Conservation (phyloP, 2,797 vertebrate genomes). For the Miopithecus talapoin region DNA sequence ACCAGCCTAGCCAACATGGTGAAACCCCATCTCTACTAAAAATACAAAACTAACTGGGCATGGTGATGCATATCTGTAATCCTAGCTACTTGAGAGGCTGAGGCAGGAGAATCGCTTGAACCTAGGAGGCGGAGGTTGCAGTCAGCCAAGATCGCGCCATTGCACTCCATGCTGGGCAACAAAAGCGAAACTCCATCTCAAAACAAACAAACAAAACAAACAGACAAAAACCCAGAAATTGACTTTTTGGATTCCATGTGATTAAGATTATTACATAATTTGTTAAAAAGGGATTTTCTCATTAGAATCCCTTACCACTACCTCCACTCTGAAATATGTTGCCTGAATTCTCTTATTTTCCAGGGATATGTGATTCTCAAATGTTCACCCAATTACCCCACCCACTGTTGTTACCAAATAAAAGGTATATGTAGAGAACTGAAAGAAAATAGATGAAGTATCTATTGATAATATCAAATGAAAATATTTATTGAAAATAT, state of each 20-base stretch:
- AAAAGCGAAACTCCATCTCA: background rate
- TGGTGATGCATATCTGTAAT: background rate
- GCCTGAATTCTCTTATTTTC: background rate
- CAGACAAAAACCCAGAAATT: background rate
- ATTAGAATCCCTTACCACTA: background rate
- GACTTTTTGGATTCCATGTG: background rate
- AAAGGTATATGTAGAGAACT: background rate
- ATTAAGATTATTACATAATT: background rate
- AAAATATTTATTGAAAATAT: background rate
- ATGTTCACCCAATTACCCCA: background rate
- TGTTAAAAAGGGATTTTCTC: background rate
- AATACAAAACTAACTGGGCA: background rate
- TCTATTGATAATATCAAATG: background rate
- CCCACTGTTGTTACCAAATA: background rate
- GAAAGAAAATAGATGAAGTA: conserved; percentile 9
- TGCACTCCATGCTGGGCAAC: background rate
- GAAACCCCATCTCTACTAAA: background rate
- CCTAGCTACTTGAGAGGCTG: background rate
- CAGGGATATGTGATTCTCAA: background rate
- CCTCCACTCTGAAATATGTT: background rate
- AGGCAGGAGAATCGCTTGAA: background rate
- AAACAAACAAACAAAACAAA: background rate
- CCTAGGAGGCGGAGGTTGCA: background rate
- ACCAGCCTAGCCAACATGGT: background rate
- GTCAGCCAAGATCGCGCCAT: background rate